Evolutionary conservation across 2,797 vertebrate genomes (phyloP).

Genomic region (Gadopsis bispinosus): DNA sequence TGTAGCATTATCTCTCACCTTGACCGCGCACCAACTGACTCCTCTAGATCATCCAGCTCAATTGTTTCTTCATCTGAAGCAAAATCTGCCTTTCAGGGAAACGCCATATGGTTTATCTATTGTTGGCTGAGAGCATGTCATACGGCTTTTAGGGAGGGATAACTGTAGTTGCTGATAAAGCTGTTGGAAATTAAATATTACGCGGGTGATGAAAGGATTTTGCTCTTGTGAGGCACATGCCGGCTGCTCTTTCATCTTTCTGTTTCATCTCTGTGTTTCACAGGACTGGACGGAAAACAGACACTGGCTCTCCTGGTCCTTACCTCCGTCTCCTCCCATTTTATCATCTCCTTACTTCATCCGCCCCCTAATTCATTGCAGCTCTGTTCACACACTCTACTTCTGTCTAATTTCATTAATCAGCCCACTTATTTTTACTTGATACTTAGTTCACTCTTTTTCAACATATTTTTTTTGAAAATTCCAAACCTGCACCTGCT

Average conservation of each 20-base stretch:
- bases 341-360: conserved; percentile 46
- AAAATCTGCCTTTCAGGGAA: conserved; percentile 67
- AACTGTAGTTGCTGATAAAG: conserved; percentile 67
- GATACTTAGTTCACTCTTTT: conserved; percentile 7
- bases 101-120: conserved; percentile 67
- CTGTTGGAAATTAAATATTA: conserved; percentile 73
- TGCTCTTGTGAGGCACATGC: conserved; percentile 66
- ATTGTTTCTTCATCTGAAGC: conserved; percentile 66
- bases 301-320: conserved; percentile 62
- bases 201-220: conserved; percentile 69
- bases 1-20: conserved; percentile 58
- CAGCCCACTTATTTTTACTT: conserved; percentile 41
- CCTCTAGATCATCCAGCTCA: conserved; percentile 33
- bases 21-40: conserved; percentile 52
- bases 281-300: conserved; percentile 68
- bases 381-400: conserved; percentile 41
- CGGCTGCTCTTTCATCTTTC: conserved; percentile 69
- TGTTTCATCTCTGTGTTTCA: conserved; percentile 75
- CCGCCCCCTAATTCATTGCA: conserved; percentile 26
- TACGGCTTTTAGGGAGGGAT: conserved; percentile 62
- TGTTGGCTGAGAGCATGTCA: conserved; percentile 64
- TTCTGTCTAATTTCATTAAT: conserved; percentile 50
- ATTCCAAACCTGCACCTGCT: neutral
- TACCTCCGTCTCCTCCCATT: conserved; percentile 52
- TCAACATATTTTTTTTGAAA: neutral